A percentile compares a stretch with the other conserved stretches of the same genome.
Evolutionary conservation across 2,888 invertebrate species (phyloP).

Genomic region (Therioaphis trifolii): DNA sequence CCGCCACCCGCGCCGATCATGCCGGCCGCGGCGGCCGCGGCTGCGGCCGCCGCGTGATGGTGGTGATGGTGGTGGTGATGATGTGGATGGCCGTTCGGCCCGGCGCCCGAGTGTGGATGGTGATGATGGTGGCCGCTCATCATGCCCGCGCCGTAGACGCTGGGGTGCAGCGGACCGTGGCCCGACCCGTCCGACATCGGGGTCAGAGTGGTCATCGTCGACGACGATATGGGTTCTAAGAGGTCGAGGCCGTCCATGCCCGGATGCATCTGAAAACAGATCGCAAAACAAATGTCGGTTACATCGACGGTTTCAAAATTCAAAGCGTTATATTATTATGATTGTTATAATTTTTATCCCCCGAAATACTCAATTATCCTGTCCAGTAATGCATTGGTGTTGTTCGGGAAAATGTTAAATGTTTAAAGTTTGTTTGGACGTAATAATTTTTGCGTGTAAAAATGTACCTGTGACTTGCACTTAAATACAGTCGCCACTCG

Average conservation of each 20-base stretch:
- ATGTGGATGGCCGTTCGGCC: constrained; percentile 77
- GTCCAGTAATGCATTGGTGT: too few relatives aligned
- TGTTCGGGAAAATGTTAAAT: background rate
- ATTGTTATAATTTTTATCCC: too few relatives aligned
- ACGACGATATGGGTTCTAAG: constrained; percentile 86
- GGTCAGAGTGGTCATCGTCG: constrained; percentile 89
- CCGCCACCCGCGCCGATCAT: constrained; percentile 45
- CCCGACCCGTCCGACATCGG: constrained; percentile 82
- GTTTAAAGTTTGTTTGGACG: too few relatives aligned
- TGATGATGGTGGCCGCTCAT: constrained; percentile 72
- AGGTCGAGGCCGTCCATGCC: constrained; percentile 94
- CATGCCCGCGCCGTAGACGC: constrained; percentile 72
- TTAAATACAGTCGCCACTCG: too few relatives aligned
- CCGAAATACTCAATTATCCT: too few relatives aligned
- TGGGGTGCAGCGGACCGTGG: constrained; percentile 68
- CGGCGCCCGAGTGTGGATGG: constrained; percentile 71
- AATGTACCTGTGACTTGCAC: too few relatives aligned
- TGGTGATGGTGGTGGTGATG: constrained; percentile 75
- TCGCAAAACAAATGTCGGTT: background rate
- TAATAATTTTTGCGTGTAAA: too few relatives aligned
- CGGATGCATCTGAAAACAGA: constrained; percentile 83
- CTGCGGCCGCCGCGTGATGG: constrained; percentile 82
- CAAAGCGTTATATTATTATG: too few relatives aligned
- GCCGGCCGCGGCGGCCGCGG: constrained; percentile 67
- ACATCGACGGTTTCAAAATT: background rate